Base-by-base conservation (phyloP, 2,797 vertebrate genomes). In the Bovichtus diacanthus region DNA sequence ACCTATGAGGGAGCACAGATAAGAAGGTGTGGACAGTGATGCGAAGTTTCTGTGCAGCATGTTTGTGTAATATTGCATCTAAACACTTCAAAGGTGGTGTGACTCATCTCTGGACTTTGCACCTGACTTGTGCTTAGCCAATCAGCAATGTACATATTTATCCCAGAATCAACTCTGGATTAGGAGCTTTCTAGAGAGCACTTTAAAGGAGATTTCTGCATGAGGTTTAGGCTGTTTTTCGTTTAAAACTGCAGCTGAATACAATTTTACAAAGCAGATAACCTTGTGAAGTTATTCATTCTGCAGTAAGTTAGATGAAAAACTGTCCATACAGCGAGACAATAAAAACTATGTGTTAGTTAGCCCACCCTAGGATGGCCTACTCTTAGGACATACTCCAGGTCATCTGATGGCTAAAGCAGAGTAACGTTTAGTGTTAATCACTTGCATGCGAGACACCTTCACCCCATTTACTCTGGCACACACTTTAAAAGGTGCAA, bases 1-100 rank as follows among this genome's bases (percentile, higher is more conserved):
- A 90, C 89, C 92, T 93, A 90, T 80, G 86, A 93, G 91, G 91
- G 82, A 80, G 86, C 83, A 67, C 88, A 87, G 94, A 95, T 95
- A 95, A 95, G 89, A 78, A 90, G 81, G 84, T 89, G 87, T 87
- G 88, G 90, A 93, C 89, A 90, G 87, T 87, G 87, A 92, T 88
- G 92, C 78, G 85, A 92, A 94, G 91, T 94, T 94, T 93, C 86
- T 87, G 77, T 76, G 78, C 84, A 70, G 81, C 85, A 78, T 90
- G 87, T 92, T 90, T 93, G 81, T 88, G 87, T 87, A 88, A 92
- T 90, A 86, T 86, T 87, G 76, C 83, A 87, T 90, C 87, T 90
- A 91, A 92, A 93, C 90, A 92, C 89, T 84, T 75, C 15, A 81
- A 85, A 87, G 55, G 76, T 68, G 82, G 54, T 84, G 76, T 58